Evolutionary conservation across 2,113 vertebrate species (phyloP), one percentile per base, ranked within the genome.

Genomic region (Pseudorasbora parva): DNA sequence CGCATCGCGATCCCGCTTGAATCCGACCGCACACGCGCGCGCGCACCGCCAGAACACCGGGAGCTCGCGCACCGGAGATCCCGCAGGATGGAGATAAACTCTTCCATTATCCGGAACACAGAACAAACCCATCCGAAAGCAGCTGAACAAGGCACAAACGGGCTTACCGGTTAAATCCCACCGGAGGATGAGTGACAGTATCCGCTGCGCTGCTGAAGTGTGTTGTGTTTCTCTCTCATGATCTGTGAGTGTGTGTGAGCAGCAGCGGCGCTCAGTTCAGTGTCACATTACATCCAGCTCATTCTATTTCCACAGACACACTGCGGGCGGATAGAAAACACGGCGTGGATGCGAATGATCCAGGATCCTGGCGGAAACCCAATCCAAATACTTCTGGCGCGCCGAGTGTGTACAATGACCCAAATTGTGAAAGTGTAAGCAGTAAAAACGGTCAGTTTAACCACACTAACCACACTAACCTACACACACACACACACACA

Each of bases 321-420:
- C 83, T 79, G 89, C 92, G 56, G 75, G 92, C 91, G 88, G 90
- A 89, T 74, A 94, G 94, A 94, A 94, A 45, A 60, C 75, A 41
- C 56, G 75, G 4, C n/a, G 0, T 25, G 75, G 75, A 19, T 3
- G 4, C 0, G 1, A 4, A 8, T 11, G n/a, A 45, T 45, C 68
- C 68, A 0, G 68, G 37, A 47, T 23, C 47, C 69, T 25, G 41
- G 69, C 41, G 69, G 41, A 47, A 47, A 47, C 43, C 41, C 68
- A 71, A 14, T 14, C n/a, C 41, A 45, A 45, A 71, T 23, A 25
- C 68, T 71, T 71, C 21, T 45, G 66, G 66, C 33, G 4, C 33
- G 33, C 41, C 21, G 37, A 71, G 10, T 43, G 10, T 43, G 68
- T 12, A 71, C 11, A 45, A 23, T 43, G 66, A 69, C 37, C 68